A percentile compares a stretch with the other conserved stretches of the same genome.
These are phyloP conservation scores for Rhimphoctona megacephalus DNA, from an alignment of 2,888 invertebrate species.

Conservation along the genomic window DNA sequence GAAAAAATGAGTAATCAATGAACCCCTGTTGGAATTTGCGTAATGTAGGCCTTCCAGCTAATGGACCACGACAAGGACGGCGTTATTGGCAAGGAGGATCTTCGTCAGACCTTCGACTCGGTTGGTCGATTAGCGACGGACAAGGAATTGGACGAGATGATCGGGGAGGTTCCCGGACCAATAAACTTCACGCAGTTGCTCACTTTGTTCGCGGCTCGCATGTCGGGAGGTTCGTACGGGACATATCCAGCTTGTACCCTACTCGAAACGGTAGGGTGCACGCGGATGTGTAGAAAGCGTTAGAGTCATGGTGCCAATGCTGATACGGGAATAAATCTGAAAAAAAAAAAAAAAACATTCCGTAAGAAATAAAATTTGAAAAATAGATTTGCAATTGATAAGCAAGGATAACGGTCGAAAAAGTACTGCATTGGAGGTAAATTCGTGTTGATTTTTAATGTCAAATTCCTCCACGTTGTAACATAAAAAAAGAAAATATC, in stretches of 20 bases:
- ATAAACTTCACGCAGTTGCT: conserved; percentile 98
- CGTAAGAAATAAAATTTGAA: not conserved
- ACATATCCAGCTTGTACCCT: conserved; percentile 70
- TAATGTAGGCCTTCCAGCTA: conserved; percentile 93
- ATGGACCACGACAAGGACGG: conserved; percentile 99
- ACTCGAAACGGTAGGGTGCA: conserved; percentile 72
- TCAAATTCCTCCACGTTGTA: conserved; percentile 22
- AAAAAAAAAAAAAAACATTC: conserved; percentile 22
- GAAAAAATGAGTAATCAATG: not conserved
- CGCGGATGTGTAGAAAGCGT: conserved; percentile 72
- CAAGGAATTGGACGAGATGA: conserved; percentile 96
- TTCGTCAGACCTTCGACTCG: conserved; percentile 96
- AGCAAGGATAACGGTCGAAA: conserved; percentile 18
- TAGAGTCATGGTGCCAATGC: conserved; percentile 71
- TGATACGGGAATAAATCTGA: conserved; percentile 48
- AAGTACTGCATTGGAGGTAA: conserved; percentile 54
- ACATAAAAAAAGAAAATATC: conserved; percentile 4
- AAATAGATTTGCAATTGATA: conserved; percentile 8
- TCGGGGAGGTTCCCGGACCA: conserved; percentile 94
- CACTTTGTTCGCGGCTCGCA: conserved; percentile 95
- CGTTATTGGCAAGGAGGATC: conserved; percentile 94
- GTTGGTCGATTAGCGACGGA: conserved; percentile 95
- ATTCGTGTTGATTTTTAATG: conserved; percentile 22
- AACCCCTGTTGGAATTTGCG: not conserved
- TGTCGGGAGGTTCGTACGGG: conserved; percentile 90